phyloP scores from a whole-genome alignment of 2,888 invertebrate species.

The Hypomecis punctinalis region DNA sequence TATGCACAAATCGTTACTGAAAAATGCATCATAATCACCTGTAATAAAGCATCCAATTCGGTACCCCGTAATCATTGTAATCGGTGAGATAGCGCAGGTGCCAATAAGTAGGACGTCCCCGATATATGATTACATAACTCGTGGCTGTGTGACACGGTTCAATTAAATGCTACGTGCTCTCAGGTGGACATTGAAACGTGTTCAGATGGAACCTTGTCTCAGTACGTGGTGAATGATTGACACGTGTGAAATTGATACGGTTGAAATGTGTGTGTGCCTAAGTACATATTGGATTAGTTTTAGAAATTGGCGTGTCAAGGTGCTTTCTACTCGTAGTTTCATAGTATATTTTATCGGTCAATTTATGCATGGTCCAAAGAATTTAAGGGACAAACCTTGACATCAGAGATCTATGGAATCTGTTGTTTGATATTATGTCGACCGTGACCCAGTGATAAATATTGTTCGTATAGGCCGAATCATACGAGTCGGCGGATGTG shows the following conservation, averaged over 20 bases:
- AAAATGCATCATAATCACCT: constrained; percentile 22
- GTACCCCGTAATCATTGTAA: constrained; percentile 24
- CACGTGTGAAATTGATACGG: constrained; percentile 25
- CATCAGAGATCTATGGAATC: constrained; percentile 26
- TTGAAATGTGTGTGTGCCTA: constrained; percentile 5
- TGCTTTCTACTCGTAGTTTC: background rate
- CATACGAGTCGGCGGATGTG: too few species aligned
- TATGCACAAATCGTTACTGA: constrained; percentile 9
- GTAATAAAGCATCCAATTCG: constrained; percentile 22
- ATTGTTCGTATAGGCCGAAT: too few species aligned
- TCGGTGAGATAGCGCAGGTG: constrained; percentile 45
- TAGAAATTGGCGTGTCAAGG: constrained; percentile 8
- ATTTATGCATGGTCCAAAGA: constrained; percentile 6
- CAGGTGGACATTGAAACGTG: constrained; percentile 31
- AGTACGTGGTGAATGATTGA: constrained; percentile 21
- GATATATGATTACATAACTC: constrained; percentile 42
- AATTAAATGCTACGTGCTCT: constrained; percentile 30
- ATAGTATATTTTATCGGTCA: constrained; percentile 1
- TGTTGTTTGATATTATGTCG: constrained; percentile 19
- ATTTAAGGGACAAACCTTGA: constrained; percentile 34
- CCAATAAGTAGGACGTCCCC: constrained; percentile 44
- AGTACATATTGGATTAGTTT: constrained; percentile 9
- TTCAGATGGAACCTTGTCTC: constrained; percentile 33
- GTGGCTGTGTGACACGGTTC: constrained; percentile 39
- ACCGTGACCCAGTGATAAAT: constrained; percentile 30